A percentile compares a stretch with the other conserved stretches of the same genome.
Evolutionary conservation across 2,888 invertebrate species (phyloP).

Genomic region (Tinea trinotella): DNA sequence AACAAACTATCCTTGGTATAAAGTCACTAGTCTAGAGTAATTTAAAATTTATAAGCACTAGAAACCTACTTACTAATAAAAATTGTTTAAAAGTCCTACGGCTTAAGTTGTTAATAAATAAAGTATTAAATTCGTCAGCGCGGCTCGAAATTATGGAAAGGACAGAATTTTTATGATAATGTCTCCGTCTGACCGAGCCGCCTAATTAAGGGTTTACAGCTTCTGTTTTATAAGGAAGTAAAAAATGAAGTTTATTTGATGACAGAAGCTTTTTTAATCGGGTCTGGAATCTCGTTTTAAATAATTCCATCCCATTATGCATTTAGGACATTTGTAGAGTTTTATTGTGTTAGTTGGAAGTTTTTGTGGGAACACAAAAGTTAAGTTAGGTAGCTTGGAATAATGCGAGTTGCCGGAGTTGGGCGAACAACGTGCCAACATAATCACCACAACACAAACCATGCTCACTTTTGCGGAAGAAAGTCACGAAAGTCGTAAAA

Average conservation of each 20-base stretch:
- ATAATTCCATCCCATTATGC: background rate
- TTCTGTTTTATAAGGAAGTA: background rate
- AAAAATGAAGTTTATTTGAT: slow-evolving; percentile 2
- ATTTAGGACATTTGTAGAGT: slow-evolving; percentile 8
- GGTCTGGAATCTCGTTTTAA: background rate
- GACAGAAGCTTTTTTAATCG: background rate
- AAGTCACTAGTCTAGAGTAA: background rate
- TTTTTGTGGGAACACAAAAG: slow-evolving; percentile 9
- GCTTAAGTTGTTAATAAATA: background rate
- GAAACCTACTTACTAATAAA: background rate
- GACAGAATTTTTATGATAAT: background rate
- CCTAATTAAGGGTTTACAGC: slow-evolving; percentile 7
- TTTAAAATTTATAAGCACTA: background rate
- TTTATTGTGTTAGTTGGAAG: background rate
- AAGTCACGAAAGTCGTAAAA: slow-evolving; percentile 20
- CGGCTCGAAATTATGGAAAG: background rate
- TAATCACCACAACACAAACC: slow-evolving; percentile 25
- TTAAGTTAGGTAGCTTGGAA: background rate
- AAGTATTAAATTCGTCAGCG: background rate
- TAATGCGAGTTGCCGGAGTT: slow-evolving; percentile 11
- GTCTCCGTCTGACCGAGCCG: background rate
- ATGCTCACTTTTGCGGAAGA: slow-evolving; percentile 22
- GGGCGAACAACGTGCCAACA: slow-evolving; percentile 22
- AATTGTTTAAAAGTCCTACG: background rate
- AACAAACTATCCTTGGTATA: background rate